Base-by-base conservation (phyloP, 1,140 invertebrate genomes). In the Saccostrea echinata region DNA sequence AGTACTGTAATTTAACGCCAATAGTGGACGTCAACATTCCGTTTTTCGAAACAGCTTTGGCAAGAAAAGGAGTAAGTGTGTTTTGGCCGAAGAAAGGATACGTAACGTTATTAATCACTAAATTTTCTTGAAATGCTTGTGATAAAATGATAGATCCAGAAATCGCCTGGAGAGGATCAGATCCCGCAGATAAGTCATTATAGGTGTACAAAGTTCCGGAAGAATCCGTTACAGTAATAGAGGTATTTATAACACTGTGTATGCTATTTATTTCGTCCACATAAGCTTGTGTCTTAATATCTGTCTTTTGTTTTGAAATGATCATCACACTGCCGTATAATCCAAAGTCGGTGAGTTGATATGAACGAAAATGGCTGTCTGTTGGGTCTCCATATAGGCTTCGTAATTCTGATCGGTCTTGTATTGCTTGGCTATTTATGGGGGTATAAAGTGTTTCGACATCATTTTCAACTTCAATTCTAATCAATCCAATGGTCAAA, bases 1-100 rank as follows among this genome's bases (percentile, higher is more conserved):
- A 76, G 68, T 76, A 76, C 8, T 35, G 68, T n/a, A 76, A 76
- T 76, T 76, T 76, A 24, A 76, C 68, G 0, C 55, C 55, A 57
- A 16, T 57, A 3, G 55, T 21, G 21, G 55, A 57, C 11, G 11
- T 57, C 21, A 57, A 57, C 55, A 57, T 57, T 57, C 55, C 55
- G 55, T 21, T 57, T 18, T 16, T 21, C 13, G 55, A 57, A 57
- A 16, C 55, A 18, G 55, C 55, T 18, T 57, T 16, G 0, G 55
- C 55, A 57, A 57, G 55, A 57, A 57, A 57, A 13, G 55, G 55
- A 16, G 55, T 13, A 16, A 57, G 13, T 13, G 55, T 57, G 51
- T 84, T 27, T 30, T 53, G 30, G 27, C 30, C 27, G 18, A 84
- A 53, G 24, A 84, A 51, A 4, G 81, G 81, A 13, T 52, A 83